These are phyloP conservation scores for Drosophila phalerata DNA, from an alignment of 2,888 invertebrate genomes.

Conservation along the genomic window DNA sequence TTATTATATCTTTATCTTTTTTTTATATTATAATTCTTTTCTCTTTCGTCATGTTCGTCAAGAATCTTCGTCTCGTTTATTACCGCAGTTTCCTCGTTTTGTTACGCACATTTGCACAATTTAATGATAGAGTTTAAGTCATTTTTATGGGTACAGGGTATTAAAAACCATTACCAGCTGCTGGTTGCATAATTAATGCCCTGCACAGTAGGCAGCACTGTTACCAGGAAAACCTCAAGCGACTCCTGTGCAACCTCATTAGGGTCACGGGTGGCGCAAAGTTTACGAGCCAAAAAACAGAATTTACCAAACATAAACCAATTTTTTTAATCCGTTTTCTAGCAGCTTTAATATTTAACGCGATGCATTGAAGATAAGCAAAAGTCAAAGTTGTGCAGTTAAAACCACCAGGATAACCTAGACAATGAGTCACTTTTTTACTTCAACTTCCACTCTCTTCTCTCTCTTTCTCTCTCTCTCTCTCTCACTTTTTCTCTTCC, in stretches of 20 bases:
- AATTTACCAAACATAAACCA: constrained; percentile 49
- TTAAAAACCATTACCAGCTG: constrained; percentile 49
- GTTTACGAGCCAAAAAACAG: constrained; percentile 36
- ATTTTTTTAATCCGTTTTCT: constrained; percentile 51
- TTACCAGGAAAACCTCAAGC: background rate
- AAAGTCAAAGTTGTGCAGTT: constrained; percentile 46
- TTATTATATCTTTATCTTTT: too few relatives aligned
- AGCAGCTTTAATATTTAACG: constrained; percentile 36
- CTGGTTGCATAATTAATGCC: constrained; percentile 54
- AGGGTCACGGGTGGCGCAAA: constrained; percentile 39
- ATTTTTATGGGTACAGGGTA: constrained; percentile 27
- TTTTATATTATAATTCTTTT: too few relatives aligned
- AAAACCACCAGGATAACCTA: constrained; percentile 23
- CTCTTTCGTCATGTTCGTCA: too few relatives aligned
- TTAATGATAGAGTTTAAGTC: constrained; percentile 1
- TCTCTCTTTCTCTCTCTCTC: too few relatives aligned
- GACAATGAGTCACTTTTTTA: constrained; percentile 1
- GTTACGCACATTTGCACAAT: background rate
- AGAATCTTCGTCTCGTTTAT: background rate
- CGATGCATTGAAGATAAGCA: constrained; percentile 48
- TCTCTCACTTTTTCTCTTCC: background rate
- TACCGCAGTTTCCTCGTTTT: background rate
- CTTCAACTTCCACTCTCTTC: background rate
- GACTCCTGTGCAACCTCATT: constrained; percentile 43
- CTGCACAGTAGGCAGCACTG: constrained; percentile 3